A percentile compares a stretch with the other conserved stretches of the same genome.
These are phyloP conservation scores for Sesia bembeciformis DNA, from an alignment of 2,888 invertebrate species.

Conservation along the genomic window DNA sequence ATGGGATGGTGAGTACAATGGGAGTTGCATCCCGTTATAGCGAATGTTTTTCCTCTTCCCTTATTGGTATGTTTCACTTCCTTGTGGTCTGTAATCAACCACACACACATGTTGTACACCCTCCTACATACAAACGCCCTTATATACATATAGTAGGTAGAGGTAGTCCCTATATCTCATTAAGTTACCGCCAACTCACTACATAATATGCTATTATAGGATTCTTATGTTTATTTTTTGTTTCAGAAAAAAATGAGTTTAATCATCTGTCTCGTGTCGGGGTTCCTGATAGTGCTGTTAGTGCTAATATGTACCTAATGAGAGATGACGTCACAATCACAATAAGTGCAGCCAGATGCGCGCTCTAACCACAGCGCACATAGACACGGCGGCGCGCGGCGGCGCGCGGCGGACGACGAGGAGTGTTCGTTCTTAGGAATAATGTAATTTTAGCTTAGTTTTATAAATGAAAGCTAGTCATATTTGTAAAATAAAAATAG, in stretches of 20 bases:
- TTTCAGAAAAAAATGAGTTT: conserved; percentile 45
- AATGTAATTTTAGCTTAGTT: too few species aligned
- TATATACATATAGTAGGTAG: too few species aligned
- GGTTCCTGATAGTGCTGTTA: conserved; percentile 45
- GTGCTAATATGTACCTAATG: conserved; percentile 42
- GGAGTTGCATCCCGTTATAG: too few species aligned
- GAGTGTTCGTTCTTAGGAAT: too few species aligned
- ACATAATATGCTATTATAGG: too few species aligned
- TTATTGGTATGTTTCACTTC: not conserved
- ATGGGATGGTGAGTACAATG: too few species aligned
- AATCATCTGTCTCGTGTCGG: conserved; percentile 43
- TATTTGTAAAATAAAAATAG: not conserved
- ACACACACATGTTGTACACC: not conserved
- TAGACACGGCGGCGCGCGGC: too few species aligned
- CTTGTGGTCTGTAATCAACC: not conserved
- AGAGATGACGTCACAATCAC: not conserved
- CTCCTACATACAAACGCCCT: not conserved
- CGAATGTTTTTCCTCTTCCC: too few species aligned
- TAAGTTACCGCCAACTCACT: too few species aligned
- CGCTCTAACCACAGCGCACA: not conserved
- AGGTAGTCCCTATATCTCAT: too few species aligned
- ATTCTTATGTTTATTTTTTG: too few species aligned
- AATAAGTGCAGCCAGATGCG: not conserved
- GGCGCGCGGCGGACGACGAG: too few species aligned
- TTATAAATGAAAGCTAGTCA: not conserved